These are phyloP conservation scores for Eugnorisma glareosa DNA, from an alignment of 2,888 invertebrate genomes.

Conservation along the genomic window DNA sequence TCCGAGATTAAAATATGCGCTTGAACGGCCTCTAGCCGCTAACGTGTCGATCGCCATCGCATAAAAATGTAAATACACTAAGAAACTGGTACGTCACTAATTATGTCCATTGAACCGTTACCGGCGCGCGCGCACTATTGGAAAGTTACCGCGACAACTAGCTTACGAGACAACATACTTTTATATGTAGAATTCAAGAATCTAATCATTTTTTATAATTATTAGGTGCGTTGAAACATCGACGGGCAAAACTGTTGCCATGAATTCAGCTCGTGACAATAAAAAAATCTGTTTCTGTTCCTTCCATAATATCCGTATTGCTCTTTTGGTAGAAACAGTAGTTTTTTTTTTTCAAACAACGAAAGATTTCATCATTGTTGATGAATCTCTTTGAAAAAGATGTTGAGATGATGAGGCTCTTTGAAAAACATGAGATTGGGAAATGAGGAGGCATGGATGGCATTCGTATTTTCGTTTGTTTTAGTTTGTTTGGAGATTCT, in stretches of 20 bases:
- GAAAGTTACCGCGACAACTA: constrained; percentile 60
- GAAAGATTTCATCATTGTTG: background rate
- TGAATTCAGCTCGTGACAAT: background rate
- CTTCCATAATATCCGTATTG: background rate
- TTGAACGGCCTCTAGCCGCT: background rate
- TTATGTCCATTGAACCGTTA: constrained; percentile 76
- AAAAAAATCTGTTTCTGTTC: background rate
- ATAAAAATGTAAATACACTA: constrained; percentile 65
- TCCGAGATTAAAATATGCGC: constrained; percentile 22
- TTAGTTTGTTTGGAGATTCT: background rate
- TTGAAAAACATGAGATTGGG: background rate
- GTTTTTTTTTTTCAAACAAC: background rate
- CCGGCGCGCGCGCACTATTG: constrained; percentile 65
- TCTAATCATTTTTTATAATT: constrained; percentile 33
- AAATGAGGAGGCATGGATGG: background rate
- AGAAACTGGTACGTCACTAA: constrained; percentile 75
- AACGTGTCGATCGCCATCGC: constrained; percentile 35
- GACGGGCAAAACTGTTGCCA: background rate
- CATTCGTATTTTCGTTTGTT: background rate
- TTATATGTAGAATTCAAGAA: constrained; percentile 35
- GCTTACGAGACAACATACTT: constrained; percentile 41
- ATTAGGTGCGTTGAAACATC: background rate
- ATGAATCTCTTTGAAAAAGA: background rate
- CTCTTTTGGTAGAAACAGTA: background rate
- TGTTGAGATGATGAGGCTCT: too few relatives aligned